phyloP scores from a whole-genome alignment of 2,888 invertebrate genomes.

The Athalia rosae region DNA sequence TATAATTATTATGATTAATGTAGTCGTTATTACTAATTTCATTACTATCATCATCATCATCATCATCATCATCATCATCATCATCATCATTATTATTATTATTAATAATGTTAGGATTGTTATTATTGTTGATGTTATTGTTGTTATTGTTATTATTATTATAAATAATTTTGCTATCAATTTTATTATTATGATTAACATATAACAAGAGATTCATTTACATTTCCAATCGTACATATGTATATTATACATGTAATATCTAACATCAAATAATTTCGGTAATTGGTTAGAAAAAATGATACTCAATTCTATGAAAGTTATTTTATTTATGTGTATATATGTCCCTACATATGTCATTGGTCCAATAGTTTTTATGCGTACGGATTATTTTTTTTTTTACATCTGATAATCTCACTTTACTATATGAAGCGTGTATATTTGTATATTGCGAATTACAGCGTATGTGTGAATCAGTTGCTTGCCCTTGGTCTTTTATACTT shows the following conservation, averaged over 20 bases:
- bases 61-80: too few relatives aligned
- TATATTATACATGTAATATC: background rate
- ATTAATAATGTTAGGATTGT: too few relatives aligned
- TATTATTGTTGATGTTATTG: too few relatives aligned
- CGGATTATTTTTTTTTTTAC: conserved; percentile 2
- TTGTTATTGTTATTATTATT: background rate
- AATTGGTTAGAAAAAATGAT: conserved; percentile 15
- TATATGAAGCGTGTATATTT: background rate
- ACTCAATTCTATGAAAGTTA: conserved; percentile 41
- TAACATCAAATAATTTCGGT: conserved; percentile 17
- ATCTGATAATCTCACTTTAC: background rate
- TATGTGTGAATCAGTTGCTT: too few relatives aligned
- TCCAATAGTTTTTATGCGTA: conserved; percentile 51
- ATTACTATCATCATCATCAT: too few relatives aligned
- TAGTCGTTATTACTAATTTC: too few relatives aligned
- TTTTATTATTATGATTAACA: background rate
- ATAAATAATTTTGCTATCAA: background rate
- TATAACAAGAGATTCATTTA: conserved; percentile 19
- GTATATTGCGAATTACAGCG: background rate
- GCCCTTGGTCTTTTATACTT: too few relatives aligned
- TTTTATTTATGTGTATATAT: conserved; percentile 31
- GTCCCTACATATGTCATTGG: conserved; percentile 55
- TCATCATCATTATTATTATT: too few relatives aligned
- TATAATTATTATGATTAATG: too few relatives aligned
- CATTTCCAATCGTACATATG: conserved; percentile 9